Base-by-base conservation (phyloP, 2,888 invertebrate species). In the Volucella inanis region DNA sequence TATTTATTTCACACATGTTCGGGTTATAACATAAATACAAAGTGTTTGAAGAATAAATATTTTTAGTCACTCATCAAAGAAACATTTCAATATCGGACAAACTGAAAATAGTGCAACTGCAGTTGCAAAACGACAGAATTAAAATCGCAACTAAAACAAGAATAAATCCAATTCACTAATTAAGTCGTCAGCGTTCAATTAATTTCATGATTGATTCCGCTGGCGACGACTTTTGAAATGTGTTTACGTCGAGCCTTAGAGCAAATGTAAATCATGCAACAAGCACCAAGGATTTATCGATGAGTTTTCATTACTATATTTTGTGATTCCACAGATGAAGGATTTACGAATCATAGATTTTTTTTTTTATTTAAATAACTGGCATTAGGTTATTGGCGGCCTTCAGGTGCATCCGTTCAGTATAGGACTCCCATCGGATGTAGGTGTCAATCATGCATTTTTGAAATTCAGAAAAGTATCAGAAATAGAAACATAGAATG, bases 101-200 rank as follows among this genome's bases (percentile, higher is more conserved):
- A 38, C 15, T 15, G 55, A 62, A 72, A 62, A 57, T 75, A 75
- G 31, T 6, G 31, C 6, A 31, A 31, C 6, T 31, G 6, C 31
- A 31, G 2, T 6, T 31, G 31, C 4, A 31, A 3, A 31, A 31
- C 6, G 31, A 31, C 31, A 31, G 6, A 31, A 31, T 31, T 31
- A 31, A 31, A 31, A 31, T 31, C 31, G 31, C 4, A 31, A 31
- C 31, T 31, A 31, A 31, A 6, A 31, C 31, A 6, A 70, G 76
- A 75, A 79, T 71, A 47, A 80, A 80, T 70, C 75, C 75, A 75
- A 79, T 43, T 84, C 74, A 70, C 84, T 67, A 71, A 79, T 67
- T 76, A 67, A 68, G 45, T 84, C 80, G 84, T 80, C 39, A 65
- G 65, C 80, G 71, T 80, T 84, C 80, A 84, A 84, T 84, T 84